A percentile compares a stretch with the other conserved stretches of the same genome.
phyloP scores from a whole-genome alignment of 1,140 invertebrate genomes.

The Neotoxoptera formosana region DNA sequence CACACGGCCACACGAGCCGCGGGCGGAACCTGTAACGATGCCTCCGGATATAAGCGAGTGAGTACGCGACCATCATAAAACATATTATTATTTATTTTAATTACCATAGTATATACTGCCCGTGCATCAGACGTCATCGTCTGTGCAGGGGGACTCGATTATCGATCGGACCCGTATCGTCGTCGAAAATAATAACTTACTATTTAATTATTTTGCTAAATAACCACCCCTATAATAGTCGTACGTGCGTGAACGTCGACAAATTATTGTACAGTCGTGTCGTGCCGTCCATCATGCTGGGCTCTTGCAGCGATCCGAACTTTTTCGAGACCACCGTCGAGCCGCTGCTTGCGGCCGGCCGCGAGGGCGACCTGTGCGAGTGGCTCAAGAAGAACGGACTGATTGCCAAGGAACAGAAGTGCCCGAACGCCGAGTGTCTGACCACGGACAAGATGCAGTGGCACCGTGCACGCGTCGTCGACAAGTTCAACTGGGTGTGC shows the following conservation, averaged over 20 bases:
- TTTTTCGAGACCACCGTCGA: slow-evolving; percentile 62
- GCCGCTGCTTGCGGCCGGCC: slow-evolving; percentile 61
- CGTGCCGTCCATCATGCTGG: slow-evolving; percentile 19
- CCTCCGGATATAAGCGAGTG: background rate
- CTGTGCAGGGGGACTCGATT: background rate
- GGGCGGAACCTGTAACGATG: background rate
- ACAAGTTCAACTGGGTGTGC: slow-evolving; percentile 63
- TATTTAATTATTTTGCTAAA: slow-evolving; percentile 6
- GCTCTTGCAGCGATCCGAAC: slow-evolving; percentile 60
- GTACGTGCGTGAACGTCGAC: background rate
- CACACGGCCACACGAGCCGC: background rate
- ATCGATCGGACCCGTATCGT: slow-evolving; percentile 28
- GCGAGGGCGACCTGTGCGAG: slow-evolving; percentile 62
- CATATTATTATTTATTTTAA: background rate
- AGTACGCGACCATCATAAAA: background rate
- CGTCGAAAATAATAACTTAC: background rate
- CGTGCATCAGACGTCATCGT: background rate
- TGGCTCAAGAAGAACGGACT: slow-evolving; percentile 63
- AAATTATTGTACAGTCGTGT: slow-evolving; percentile 4
- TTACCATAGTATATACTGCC: background rate
- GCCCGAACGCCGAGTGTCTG: slow-evolving; percentile 61
- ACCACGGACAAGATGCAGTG: slow-evolving; percentile 62
- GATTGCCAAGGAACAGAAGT: slow-evolving; percentile 60
- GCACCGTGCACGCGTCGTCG: slow-evolving; percentile 62
- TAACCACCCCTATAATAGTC: background rate